phyloP scores from a whole-genome alignment of 2,113 vertebrate species.

The Chaetodon trifascialis region DNA sequence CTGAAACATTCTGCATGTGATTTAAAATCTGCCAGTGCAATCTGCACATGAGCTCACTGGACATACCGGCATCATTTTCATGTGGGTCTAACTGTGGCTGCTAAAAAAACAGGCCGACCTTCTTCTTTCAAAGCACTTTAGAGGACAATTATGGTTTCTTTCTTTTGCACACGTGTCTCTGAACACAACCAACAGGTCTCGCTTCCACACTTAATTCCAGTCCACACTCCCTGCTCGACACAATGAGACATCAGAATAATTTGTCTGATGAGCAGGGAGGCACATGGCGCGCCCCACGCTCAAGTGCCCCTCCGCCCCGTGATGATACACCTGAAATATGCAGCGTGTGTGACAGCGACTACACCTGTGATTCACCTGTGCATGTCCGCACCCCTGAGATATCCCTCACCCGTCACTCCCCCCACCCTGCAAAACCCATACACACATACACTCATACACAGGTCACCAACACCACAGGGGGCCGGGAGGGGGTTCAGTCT shows the following conservation, averaged over 20 bases:
- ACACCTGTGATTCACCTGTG: conserved; percentile 77
- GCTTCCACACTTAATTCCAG: neutral
- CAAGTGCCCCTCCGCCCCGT: conserved; percentile 65
- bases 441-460: conserved; percentile 23
- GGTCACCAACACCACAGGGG: conserved; percentile 46
- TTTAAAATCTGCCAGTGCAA: neutral
- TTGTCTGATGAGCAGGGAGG: conserved; percentile 65
- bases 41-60: neutral
- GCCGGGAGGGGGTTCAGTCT: conserved; percentile 50
- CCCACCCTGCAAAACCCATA: conserved; percentile 4
- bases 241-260: conserved; percentile 71
- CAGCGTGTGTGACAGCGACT: conserved; percentile 56
- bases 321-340: conserved; percentile 74
- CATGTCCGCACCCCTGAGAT: conserved; percentile 60
- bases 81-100: neutral
- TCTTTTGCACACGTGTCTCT: neutral
- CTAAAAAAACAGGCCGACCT: neutral
- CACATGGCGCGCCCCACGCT: conserved; percentile 55
- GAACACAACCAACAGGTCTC: conserved; percentile 55
- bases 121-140: conserved; percentile 11
- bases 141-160: neutral
- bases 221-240: conserved; percentile 57
- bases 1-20: neutral
- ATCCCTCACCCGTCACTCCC: conserved; percentile 27
- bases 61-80: neutral